Base-by-base conservation (phyloP, 2,113 vertebrate genomes). In the Scopus umbretta region DNA sequence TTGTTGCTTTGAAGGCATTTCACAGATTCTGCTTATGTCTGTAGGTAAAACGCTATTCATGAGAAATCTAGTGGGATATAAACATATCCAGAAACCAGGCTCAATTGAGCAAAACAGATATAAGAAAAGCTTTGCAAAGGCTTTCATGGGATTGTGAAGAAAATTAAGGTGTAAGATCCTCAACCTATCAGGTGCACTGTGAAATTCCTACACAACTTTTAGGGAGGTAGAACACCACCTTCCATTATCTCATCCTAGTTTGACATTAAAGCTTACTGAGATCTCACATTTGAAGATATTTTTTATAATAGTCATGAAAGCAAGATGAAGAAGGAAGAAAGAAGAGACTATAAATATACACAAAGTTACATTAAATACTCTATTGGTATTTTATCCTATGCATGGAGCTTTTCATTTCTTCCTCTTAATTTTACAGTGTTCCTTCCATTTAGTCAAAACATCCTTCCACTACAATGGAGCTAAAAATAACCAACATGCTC, bases 401-500 rank as follows among this genome's bases (percentile, higher is more conserved):
- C 49, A 56, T 10, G 3, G 21, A 86, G 59, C 15, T 80, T 75
- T 53, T 81, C 10, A 12, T 25, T 72, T 75, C n/a, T 53, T 12
- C 29, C 40, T 78, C 40, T 40, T n/a, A 40, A 80, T 85, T 84
- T 49, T 30, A 63, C 9, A 68, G 20, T 16, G 8, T 40, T 89
- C 67, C 13, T 52, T 72, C 67, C 67, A 95, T 80, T 79, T 58
- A 42, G 42, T 87, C 78, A 80, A 86, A 96, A 86, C 80, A 91
- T 86, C 63, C 89, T 91, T 88, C 34, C 42, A 63, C 75, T 84
- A 96, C 93, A 96, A 84, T 84, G 53, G 83, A 83, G 27, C 73
- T 96, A 94, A 97, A 95, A 96, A 95, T 92, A 96, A 25, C 34
- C 65, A 53, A 9, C 62, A 29, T 6, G 40, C 47, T 92, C 50